Evolutionary conservation across 2,888 invertebrate species (phyloP), one percentile per base, ranked within the genome.

Genomic region (Tuberolachnus salignus): DNA sequence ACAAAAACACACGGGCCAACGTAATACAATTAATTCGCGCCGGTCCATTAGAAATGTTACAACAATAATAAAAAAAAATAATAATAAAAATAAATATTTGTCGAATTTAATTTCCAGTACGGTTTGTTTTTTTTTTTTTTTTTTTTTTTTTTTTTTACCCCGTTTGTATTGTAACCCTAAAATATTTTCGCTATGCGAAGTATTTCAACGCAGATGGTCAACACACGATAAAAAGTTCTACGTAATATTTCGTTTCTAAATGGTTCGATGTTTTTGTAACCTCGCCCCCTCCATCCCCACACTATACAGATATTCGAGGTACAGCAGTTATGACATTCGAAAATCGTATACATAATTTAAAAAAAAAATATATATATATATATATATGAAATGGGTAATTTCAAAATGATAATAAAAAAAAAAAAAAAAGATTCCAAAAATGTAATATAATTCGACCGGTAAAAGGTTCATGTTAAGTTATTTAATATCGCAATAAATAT

Each of bases 21-120:
- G 63, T 74, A 74, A 74, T 74, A 53, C 73, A 51, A 74, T 74
- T 74, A 74, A 74, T 74, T 42, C 73, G 16, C 53, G 53, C 21
- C 51, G 23, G 73, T 74, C 73, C 73, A 74, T 64, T 74, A 64
- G 19, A 74, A 74, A 74, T 73, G 42, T 63, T 51, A 61, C 49
- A 63, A 34, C 61, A 42, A 61, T 59, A 72, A 63, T 51, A 72
- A 71, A 57, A 53, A 53, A 26, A 34, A 26, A 34, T 34, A 59
- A 51, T 61, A 71, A 57, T 19, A 53, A 26, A 34, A 26, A 34
- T 34, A 59, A 51, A 73, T 73, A 73, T 73, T 61, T 73, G 61
- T 63, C 61, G 26, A 73, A 51, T 63, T 73, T 73, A 63, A 73
- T 61, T 73, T 73, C 61, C 61, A 26, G 72, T 4, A 46, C n/a